phyloP scores from a whole-genome alignment of 2,797 vertebrate genomes.

The Champsocephalus esox region DNA sequence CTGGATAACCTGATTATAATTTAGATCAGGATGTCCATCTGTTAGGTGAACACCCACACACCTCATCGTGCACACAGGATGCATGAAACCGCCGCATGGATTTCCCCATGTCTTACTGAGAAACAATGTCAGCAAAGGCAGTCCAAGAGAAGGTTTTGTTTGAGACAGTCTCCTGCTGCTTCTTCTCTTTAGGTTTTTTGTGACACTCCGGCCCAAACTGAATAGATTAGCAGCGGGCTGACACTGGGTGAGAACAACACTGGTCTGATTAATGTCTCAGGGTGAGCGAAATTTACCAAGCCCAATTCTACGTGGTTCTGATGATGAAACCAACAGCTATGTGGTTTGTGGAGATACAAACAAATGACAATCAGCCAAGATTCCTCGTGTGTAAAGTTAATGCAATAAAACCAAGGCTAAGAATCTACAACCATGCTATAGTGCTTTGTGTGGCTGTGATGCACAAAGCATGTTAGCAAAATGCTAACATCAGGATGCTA shows the following conservation, averaged over 20 bases:
- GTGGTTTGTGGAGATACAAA: conserved; percentile 4
- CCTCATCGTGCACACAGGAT: conserved; percentile 36
- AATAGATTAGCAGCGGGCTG: conserved; percentile 42
- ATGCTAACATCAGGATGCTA: neutral
- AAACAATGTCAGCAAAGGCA: conserved; percentile 41
- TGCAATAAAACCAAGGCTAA: neutral
- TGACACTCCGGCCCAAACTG: conserved; percentile 33
- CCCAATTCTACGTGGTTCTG: neutral
- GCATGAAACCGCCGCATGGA: conserved; percentile 41
- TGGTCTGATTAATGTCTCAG: conserved; percentile 6
- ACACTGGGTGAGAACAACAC: conserved; percentile 28
- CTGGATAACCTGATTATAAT: conserved; percentile 79
- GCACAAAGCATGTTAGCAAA: neutral
- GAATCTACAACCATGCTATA: neutral
- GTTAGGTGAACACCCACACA: conserved; percentile 69
- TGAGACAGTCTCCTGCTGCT: conserved; percentile 38
- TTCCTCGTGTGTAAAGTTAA: neutral
- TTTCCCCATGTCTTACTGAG: conserved; percentile 34
- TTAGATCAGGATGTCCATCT: conserved; percentile 79
- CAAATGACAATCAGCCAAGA: neutral
- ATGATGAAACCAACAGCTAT: conserved; percentile 1
- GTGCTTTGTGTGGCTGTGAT: no score
- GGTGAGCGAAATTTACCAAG: conserved; percentile 30
- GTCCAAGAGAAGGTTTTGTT: conserved; percentile 44
- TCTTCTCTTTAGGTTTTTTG: conserved; percentile 53